These are phyloP conservation scores for Smutsia temminckii DNA, from an alignment of 2,797 vertebrate species.

Conservation along the genomic window DNA sequence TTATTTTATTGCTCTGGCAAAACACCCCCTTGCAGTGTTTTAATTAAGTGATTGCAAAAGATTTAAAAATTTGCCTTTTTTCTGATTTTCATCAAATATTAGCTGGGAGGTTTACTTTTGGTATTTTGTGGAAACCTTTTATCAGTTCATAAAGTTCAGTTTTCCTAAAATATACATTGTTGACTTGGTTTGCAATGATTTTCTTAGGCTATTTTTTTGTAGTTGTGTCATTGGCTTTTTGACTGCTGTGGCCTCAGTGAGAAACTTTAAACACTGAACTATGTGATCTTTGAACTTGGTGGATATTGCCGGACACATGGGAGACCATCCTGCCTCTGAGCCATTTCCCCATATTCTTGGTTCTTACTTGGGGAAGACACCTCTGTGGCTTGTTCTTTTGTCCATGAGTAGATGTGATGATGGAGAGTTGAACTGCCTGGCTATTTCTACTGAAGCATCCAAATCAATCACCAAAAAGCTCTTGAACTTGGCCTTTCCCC, in stretches of 20 bases:
- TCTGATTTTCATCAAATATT: background rate
- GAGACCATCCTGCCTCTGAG: background rate
- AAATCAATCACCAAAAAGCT: background rate
- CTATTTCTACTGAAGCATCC: background rate
- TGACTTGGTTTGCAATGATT: background rate
- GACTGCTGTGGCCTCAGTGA: background rate
- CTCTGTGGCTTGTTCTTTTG: background rate
- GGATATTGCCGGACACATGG: no score
- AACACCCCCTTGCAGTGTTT: background rate
- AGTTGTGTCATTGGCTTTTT: background rate
- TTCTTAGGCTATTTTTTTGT: background rate
- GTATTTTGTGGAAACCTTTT: background rate
- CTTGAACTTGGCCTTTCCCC: background rate
- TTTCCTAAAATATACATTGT: background rate
- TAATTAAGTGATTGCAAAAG: background rate
- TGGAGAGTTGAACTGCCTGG: background rate
- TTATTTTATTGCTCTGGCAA: background rate
- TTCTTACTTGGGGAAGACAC: background rate
- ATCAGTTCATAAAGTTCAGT: background rate
- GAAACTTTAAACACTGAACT: background rate
- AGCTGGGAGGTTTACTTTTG: background rate
- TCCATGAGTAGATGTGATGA: background rate
- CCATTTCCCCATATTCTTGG: background rate
- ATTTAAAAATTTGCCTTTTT: background rate
- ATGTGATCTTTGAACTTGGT: background rate